Percentiles rank a stretch among this genome's conserved stretches.
These are phyloP conservation scores for Encarsia formosa DNA, from an alignment of 2,888 invertebrate species.

Conservation along the genomic window DNA sequence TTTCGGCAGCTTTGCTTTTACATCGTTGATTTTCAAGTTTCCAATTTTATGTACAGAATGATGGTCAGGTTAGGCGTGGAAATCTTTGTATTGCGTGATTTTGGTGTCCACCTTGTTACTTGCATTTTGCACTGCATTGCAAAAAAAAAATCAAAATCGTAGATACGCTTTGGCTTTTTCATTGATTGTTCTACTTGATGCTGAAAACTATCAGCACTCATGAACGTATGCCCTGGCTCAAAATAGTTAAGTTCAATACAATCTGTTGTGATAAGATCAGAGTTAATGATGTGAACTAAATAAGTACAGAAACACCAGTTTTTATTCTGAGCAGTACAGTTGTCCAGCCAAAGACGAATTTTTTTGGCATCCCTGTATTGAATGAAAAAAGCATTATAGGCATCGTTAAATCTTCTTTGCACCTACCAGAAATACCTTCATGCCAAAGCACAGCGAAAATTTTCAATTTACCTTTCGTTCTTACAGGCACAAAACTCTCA, in stretches of 20 bases:
- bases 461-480: background rate
- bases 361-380: conserved; percentile 1
- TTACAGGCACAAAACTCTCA: conserved; percentile 13
- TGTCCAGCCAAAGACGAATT: conserved; percentile 9
- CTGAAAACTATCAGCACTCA: conserved; percentile 17
- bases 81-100: background rate
- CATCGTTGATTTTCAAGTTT: background rate
- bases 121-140: too few relatives aligned
- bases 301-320: conserved; percentile 10
- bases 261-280: conserved; percentile 1
- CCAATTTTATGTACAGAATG: background rate
- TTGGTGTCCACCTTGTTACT: background rate
- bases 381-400: conserved; percentile 4
- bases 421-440: conserved; percentile 8
- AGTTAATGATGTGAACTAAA: conserved; percentile 9
- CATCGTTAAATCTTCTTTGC: conserved; percentile 8
- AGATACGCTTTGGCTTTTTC: conserved; percentile 5
- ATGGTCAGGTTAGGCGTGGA: background rate
- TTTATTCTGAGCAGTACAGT: conserved; percentile 10
- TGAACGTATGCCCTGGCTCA: conserved; percentile 18
- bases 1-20: background rate
- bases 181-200: conserved; percentile 18
- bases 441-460: conserved; percentile 6
- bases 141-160: too few relatives aligned
- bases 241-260: conserved; percentile 13